Evolutionary conservation across 2,113 vertebrate species (phyloP).

Genomic region (human): GRCh38 chr5:140028001-140028500

Average conservation of each 20-base stretch:
- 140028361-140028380: neutral
- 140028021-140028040: neutral
- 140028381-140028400: neutral
- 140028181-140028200: neutral
- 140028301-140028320: neutral
- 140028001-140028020: neutral
- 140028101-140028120: neutral
- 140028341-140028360: neutral
- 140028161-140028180: neutral
- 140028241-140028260: neutral
- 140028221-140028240: neutral
- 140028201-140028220: neutral
- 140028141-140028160: neutral
- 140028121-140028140: neutral
- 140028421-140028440: neutral
- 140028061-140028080: neutral
- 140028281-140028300: neutral
- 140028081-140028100: neutral
- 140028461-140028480: neutral
- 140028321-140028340: constrained; percentile 51
- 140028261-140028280: neutral
- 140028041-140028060: neutral
- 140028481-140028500: neutral
- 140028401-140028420: neutral
- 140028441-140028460: neutral